Percentiles rank a stretch among this genome's conserved stretches.
These are phyloP conservation scores for Sylvia borin DNA, from an alignment of 2,797 vertebrate genomes.

Conservation along the genomic window DNA sequence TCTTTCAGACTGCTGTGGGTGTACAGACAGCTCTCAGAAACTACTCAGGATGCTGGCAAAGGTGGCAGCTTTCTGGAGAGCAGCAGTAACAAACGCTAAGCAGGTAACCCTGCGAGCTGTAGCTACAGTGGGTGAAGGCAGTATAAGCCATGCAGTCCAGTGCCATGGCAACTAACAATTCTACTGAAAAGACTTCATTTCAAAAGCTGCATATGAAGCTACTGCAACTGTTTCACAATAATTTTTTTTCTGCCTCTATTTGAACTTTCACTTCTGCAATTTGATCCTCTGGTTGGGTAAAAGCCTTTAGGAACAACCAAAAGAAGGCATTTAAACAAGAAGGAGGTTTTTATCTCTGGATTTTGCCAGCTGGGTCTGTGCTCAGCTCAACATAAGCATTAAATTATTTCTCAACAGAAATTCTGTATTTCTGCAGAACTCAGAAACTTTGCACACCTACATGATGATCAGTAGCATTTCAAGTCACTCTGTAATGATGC, in stretches of 20 bases:
- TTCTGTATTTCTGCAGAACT: neutral
- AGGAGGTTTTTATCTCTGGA: neutral
- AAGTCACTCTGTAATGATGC: accelerated
- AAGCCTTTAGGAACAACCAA: neutral
- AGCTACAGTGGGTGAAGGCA: neutral
- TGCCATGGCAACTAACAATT: neutral
- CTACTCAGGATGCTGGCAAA: accelerated
- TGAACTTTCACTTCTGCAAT: neutral
- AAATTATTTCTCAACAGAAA: neutral
- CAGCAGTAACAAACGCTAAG: neutral
- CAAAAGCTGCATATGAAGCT: neutral
- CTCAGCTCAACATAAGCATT: neutral
- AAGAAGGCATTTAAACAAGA: neutral
- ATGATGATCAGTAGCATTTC: neutral
- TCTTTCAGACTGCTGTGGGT: neutral
- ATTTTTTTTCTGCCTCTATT: neutral
- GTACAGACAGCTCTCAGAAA: neutral
- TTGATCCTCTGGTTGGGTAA: neutral
- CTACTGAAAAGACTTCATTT: neutral
- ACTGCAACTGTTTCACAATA: neutral
- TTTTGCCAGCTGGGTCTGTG: neutral
- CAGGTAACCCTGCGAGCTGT: neutral
- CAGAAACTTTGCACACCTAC: neutral
- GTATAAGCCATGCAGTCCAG: neutral
- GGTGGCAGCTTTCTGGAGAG: neutral